Evolutionary conservation across 2,113 vertebrate species (phyloP).

Genomic region (Emydura subglobosa): DNA sequence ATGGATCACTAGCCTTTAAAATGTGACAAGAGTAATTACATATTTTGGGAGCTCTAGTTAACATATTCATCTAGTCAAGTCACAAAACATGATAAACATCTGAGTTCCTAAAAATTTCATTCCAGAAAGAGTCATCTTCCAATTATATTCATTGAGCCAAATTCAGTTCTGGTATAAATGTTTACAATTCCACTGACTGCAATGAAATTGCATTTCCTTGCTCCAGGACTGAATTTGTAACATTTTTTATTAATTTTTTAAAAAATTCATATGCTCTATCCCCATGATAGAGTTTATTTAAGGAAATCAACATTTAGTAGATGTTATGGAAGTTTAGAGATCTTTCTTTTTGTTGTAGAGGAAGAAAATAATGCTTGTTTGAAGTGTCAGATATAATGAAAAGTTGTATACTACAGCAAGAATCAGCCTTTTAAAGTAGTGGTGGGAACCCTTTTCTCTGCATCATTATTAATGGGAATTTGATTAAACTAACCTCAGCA

Average conservation of each 20-base stretch:
- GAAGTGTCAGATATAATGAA: neutral
- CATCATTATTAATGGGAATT: neutral
- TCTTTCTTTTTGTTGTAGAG: neutral
- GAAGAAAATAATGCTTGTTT: neutral
- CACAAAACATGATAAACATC: neutral
- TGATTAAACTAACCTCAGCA: neutral
- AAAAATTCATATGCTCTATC: neutral
- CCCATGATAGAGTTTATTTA: neutral
- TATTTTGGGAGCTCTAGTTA: neutral
- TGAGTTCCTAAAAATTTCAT: neutral
- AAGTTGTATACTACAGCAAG: neutral
- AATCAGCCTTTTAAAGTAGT: neutral
- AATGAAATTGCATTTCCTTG: neutral
- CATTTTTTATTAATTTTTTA: no score
- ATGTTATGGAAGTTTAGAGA: neutral
- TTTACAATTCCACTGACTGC: neutral
- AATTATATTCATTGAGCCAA: neutral
- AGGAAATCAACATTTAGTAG: neutral
- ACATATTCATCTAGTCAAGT: neutral
- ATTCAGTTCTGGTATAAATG: neutral
- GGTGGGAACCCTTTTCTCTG: neutral
- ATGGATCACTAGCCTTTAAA: neutral
- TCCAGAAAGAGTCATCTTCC: neutral
- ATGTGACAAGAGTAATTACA: neutral
- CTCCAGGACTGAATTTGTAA: neutral